Evolutionary conservation across 2,113 vertebrate genomes (phyloP).

Genomic region (Pedionomus torquatus): DNA sequence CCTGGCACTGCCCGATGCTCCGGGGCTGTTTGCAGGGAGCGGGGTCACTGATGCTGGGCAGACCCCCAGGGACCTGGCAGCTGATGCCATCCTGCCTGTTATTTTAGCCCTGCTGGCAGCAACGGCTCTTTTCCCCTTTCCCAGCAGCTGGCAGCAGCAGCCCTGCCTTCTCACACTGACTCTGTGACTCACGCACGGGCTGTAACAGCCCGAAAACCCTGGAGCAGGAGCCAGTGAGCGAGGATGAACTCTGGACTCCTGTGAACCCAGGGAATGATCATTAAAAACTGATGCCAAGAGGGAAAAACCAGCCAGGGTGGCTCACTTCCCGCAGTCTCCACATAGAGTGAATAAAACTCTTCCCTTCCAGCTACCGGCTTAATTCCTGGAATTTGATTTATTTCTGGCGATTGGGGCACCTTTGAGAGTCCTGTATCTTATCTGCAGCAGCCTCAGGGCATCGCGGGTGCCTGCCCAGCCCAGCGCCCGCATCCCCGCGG

Average conservation of each 20-base stretch:
- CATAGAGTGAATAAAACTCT: not conserved
- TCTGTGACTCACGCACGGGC: accelerated
- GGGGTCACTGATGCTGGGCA: accelerated
- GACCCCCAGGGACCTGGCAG: not conserved
- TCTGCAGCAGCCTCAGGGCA: not conserved
- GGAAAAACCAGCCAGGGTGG: not conserved
- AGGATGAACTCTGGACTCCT: not conserved
- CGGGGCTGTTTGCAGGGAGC: not conserved
- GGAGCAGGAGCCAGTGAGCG: not conserved
- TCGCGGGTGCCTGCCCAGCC: not conserved
- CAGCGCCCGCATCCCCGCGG: accelerated
- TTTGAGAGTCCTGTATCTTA: accelerated
- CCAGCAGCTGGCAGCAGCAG: not conserved
- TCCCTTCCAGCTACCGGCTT: not conserved
- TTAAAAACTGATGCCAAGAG: not conserved
- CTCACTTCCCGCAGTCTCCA: not conserved
- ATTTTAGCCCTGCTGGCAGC: not conserved
- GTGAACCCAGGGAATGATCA: not conserved
- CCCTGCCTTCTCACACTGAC: not conserved
- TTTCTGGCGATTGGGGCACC: not conserved
- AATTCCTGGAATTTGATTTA: not conserved
- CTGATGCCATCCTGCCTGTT: not conserved
- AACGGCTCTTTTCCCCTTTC: not conserved
- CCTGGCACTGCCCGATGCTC: not conserved
- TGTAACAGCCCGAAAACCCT: accelerated